Base-by-base conservation (phyloP, 2,888 invertebrate genomes). In the Elgonia sp. region DNA sequence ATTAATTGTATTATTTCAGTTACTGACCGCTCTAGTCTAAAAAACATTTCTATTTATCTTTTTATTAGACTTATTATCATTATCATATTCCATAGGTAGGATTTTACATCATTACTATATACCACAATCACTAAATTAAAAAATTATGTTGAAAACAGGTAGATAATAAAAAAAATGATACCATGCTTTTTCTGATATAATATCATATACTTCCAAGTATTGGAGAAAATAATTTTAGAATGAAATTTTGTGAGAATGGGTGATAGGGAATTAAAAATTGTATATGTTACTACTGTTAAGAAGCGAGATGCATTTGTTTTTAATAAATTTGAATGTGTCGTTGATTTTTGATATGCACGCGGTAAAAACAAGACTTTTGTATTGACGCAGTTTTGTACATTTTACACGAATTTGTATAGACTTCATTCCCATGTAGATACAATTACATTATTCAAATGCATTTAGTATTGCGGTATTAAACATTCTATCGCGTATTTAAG, bases 331-430 rank as follows among this genome's bases (percentile, higher is more conserved):
- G n/a, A 57, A 57, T 21, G 20, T 21, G 10, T 57, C 21, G 9
- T 7, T 6, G 7, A 21, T n/a, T 57, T 57, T 63, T 18, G 5
- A 63, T 9, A 10, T 14, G 18, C 5, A n/a, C 1, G 39, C 18
- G 40, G 18, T 69, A 50, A 69, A 69, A 69, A 69, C 53, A 69
- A 69, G 63, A 63, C n/a, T n/a, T 40, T 63, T 65, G 42, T 42
- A 42, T 20, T 20, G 12, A 18, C 9, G 1, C 21, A 21, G 7
- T 57, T 18, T 57, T 57, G 20, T 55, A 72, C 14, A 53, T 72
- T 72, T 72, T 72, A 72, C n/a, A 14, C 53, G 29, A 37, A 9
- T 53, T 63, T 65, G 50, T 76, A 73, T 42, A 73, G 40, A 57
- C 8, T 21, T 60, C 40, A 57, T 16, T 42, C 60, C 60, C 20